Conservation (phyloP, 2,888 invertebrate genomes). For the Brachylomia viminalis region DNA sequence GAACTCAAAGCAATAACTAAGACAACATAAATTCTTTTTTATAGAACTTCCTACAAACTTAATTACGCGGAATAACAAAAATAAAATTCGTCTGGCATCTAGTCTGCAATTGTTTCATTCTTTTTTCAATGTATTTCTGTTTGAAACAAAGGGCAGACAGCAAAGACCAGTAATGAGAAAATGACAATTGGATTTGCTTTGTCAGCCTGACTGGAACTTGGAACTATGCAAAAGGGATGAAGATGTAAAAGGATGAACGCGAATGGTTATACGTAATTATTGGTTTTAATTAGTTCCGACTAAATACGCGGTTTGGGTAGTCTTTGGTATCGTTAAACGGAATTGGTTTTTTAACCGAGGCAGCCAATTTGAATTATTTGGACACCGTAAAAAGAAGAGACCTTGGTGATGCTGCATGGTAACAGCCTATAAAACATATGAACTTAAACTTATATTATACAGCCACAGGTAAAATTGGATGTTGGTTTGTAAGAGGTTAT, state of each 20-base stretch:
- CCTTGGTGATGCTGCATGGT: not conserved
- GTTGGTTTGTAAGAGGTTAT: too few relatives aligned
- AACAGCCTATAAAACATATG: too few relatives aligned
- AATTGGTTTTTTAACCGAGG: constrained; percentile 16
- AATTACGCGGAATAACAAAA: constrained; percentile 69
- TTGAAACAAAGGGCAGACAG: constrained; percentile 80
- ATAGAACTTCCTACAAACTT: constrained; percentile 53
- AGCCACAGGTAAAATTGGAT: too few relatives aligned
- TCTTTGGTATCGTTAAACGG: too few relatives aligned
- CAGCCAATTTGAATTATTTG: not conserved
- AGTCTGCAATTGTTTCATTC: constrained; percentile 67
- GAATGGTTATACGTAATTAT: constrained; percentile 56
- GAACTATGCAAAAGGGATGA: constrained; percentile 74
- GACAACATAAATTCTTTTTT: constrained; percentile 19
- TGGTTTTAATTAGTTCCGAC: constrained; percentile 59
- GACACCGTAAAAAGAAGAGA: not conserved
- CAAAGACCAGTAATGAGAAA: constrained; percentile 84
- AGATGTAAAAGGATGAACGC: constrained; percentile 65
- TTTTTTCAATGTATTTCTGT: constrained; percentile 76
- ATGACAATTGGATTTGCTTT: constrained; percentile 86
- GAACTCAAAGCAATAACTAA: constrained; percentile 15
- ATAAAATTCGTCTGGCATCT: constrained; percentile 63
- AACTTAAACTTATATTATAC: too few relatives aligned
- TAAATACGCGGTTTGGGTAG: constrained; percentile 24
- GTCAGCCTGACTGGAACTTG: constrained; percentile 70